phyloP scores from a whole-genome alignment of 2,797 vertebrate genomes.

The Amniataba percoides region DNA sequence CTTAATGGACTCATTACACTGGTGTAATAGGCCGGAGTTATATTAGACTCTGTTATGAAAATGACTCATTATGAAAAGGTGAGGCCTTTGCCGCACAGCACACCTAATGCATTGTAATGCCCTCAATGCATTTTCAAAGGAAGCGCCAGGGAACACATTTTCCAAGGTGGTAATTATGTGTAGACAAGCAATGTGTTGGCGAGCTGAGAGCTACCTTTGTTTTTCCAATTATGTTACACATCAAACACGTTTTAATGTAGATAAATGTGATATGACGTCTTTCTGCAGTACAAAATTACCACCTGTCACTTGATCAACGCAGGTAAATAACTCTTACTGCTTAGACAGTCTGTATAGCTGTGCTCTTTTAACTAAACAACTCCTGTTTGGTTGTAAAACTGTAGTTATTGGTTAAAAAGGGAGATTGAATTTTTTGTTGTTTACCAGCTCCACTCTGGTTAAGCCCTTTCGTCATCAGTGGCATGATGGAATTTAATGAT shows the following conservation, averaged over 20 bases:
- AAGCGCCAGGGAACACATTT: slow-evolving; percentile 49
- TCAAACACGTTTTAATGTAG: slow-evolving; percentile 43
- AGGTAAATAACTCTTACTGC: slow-evolving; percentile 9
- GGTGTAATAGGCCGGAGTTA: slow-evolving; percentile 58
- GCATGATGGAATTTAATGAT: neutral
- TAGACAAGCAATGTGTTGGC: slow-evolving; percentile 46
- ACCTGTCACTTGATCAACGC: slow-evolving; percentile 23
- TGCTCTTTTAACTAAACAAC: neutral
- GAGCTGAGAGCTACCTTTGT: slow-evolving; percentile 45
- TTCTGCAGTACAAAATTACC: slow-evolving; percentile 22
- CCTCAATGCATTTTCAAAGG: slow-evolving; percentile 43
- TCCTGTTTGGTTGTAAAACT: neutral
- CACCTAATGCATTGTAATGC: slow-evolving; percentile 63
- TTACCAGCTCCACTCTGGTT: neutral
- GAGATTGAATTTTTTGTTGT: neutral
- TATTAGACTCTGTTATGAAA: slow-evolving; percentile 62
- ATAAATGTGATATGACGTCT: slow-evolving; percentile 39
- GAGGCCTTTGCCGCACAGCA: slow-evolving; percentile 48
- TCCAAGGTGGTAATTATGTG: slow-evolving; percentile 45
- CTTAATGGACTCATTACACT: slow-evolving; percentile 67
- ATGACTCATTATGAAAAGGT: slow-evolving; percentile 64
- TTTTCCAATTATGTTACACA: slow-evolving; percentile 54
- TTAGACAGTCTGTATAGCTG: neutral
- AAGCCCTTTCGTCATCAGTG: neutral
- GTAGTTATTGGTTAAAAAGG: neutral